A percentile compares a stretch with the other conserved stretches of the same genome.
phyloP scores from a whole-genome alignment of 2,113 vertebrate genomes.

The Holacanthus passer region DNA sequence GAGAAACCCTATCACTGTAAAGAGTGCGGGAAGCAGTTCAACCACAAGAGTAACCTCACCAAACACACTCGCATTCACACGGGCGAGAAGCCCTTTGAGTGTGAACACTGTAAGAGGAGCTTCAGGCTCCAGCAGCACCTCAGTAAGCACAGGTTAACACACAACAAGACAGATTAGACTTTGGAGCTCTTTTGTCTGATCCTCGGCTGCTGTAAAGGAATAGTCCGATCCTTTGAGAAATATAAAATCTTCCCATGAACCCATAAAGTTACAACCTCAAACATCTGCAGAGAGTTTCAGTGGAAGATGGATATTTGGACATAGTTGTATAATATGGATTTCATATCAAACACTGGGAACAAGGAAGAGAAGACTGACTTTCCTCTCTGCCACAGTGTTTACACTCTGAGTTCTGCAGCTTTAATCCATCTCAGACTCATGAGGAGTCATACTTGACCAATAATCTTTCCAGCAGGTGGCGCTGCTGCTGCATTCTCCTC shows the following conservation, averaged over 20 bases:
- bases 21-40: constrained; percentile 43
- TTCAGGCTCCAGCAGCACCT: constrained; percentile 63
- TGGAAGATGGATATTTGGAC: too few species aligned
- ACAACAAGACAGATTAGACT: neutral
- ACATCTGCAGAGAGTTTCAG: too few species aligned
- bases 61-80: constrained; percentile 51
- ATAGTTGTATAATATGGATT: too few species aligned
- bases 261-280: too few species aligned
- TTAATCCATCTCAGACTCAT: neutral
- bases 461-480: neutral
- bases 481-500: neutral
- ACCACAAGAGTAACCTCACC: constrained; percentile 46
- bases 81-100: constrained; percentile 35
- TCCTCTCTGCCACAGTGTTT: too few species aligned
- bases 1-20: neutral
- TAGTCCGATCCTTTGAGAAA: too few species aligned
- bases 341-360: too few species aligned
- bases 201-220: too few species aligned
- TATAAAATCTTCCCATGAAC: too few species aligned
- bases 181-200: too few species aligned
- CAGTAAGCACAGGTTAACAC: constrained; percentile 10
- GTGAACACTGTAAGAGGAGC: constrained; percentile 8
- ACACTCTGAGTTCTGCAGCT: too few species aligned
- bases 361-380: too few species aligned
- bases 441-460: neutral